A percentile compares a stretch with the other conserved stretches of the same genome.
phyloP scores from a whole-genome alignment of 2,888 invertebrate species.

The Mesochorus sp. region DNA sequence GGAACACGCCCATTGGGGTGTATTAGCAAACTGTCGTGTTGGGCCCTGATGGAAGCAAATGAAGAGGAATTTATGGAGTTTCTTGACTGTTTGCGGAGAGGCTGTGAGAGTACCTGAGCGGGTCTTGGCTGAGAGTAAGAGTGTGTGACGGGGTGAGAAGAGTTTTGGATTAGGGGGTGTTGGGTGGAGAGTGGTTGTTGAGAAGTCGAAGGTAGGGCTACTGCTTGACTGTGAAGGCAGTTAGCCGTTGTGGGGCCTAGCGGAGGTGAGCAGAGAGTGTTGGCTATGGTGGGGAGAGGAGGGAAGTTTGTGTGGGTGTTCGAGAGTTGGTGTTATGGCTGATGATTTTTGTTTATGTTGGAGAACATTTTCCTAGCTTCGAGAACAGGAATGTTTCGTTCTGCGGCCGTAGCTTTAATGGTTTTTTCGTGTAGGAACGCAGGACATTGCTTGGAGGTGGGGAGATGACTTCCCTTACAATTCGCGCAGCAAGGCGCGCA shows the following conservation, averaged over 20 bases:
- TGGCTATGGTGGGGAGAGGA: background rate
- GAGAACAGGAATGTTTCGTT: slow-evolving; percentile 3
- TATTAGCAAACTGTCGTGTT: background rate
- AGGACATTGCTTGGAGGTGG: background rate
- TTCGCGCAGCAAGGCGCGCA: slow-evolving; percentile 2
- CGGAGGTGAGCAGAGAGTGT: no score
- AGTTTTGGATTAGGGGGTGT: background rate
- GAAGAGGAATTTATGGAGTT: no score
- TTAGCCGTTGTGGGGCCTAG: no score
- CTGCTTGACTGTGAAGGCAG: no score
- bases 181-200: background rate
- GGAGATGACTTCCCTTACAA: slow-evolving; percentile 8
- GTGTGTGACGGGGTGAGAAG: background rate
- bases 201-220: background rate
- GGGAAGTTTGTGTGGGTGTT: background rate
- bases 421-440: slow-evolving; percentile 26
- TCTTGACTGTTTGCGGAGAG: slow-evolving; percentile 24
- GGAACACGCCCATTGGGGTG: background rate
- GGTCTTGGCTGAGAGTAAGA: background rate
- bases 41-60: background rate
- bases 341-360: background rate
- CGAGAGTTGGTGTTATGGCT: background rate
- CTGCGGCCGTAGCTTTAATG: background rate
- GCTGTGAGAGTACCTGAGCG: background rate
- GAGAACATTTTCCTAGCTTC: slow-evolving; percentile 10